These are phyloP conservation scores for Eurystomus glaucurus DNA, from an alignment of 2,797 vertebrate species.

Conservation along the genomic window DNA sequence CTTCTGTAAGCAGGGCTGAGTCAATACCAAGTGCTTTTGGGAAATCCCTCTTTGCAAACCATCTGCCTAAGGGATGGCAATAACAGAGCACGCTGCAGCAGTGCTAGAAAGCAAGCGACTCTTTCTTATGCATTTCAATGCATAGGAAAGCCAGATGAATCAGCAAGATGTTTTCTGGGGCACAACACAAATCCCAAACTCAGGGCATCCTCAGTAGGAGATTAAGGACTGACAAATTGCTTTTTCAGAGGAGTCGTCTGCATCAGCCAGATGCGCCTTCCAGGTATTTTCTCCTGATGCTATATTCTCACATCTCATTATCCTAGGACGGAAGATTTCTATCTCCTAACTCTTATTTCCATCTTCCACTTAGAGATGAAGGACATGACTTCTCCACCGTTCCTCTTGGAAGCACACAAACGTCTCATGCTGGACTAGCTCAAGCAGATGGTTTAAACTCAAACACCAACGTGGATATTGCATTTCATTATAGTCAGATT, in stretches of 20 bases:
- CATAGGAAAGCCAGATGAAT: neutral
- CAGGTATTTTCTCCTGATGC: neutral
- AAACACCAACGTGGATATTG: neutral
- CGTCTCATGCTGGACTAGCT: neutral
- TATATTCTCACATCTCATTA: neutral
- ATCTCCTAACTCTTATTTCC: neutral
- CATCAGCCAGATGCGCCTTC: neutral
- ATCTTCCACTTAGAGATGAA: neutral
- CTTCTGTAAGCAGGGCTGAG: neutral
- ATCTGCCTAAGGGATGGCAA: neutral
- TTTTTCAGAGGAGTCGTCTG: neutral
- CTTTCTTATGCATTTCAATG: neutral
- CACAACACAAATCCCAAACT: neutral
- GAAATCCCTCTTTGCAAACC: neutral
- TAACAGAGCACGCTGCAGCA: neutral
- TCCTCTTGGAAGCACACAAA: neutral
- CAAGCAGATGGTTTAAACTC: neutral
- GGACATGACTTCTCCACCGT: neutral
- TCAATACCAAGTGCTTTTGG: constrained; percentile 16
- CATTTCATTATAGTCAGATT: neutral
- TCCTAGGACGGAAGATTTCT: neutral
- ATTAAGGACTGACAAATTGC: neutral
- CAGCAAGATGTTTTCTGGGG: neutral
- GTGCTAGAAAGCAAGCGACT: neutral
- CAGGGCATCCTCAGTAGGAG: neutral